These are phyloP conservation scores for Agapostemon virescens DNA, from an alignment of 2,888 invertebrate genomes.

Conservation along the genomic window DNA sequence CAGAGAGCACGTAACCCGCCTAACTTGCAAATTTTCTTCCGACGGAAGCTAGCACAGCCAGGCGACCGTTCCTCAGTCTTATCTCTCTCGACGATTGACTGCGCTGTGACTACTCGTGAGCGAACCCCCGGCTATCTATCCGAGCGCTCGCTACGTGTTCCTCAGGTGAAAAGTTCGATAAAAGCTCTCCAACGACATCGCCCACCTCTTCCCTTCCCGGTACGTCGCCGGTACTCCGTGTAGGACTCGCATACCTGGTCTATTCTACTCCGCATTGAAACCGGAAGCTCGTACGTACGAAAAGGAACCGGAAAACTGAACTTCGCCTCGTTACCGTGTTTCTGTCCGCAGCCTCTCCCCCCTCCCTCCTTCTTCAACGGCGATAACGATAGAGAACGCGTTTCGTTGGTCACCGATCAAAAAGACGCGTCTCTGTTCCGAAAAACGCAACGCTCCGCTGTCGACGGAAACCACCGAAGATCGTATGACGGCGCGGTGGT, in stretches of 20 bases:
- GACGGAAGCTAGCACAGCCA: conserved; percentile 13
- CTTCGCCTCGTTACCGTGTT: conserved; percentile 70
- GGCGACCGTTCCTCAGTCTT: conserved; percentile 36
- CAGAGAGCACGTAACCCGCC: conserved; percentile 15
- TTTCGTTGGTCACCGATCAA: conserved; percentile 13
- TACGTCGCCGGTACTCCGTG: background rate
- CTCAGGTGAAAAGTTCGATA: conserved; percentile 48
- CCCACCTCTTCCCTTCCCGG: background rate
- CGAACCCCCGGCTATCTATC: conserved; percentile 41
- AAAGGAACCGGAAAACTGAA: conserved; percentile 46
- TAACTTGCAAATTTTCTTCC: conserved; percentile 46
- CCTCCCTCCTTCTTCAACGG: conserved; percentile 51
- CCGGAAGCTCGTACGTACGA: conserved; percentile 22
- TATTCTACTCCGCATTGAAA: background rate
- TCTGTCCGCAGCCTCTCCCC: conserved; percentile 62
- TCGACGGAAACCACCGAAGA: background rate
- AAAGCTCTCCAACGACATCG: conserved; percentile 32
- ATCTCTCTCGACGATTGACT: conserved; percentile 53
- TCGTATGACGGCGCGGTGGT: background rate
- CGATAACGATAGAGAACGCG: conserved; percentile 67
- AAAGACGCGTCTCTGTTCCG: conserved; percentile 15
- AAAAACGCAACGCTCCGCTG: conserved; percentile 9
- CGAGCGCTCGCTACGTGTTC: conserved; percentile 11
- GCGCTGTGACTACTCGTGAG: conserved; percentile 36
- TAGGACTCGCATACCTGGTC: background rate